Base-by-base conservation (phyloP, 2,113 vertebrate genomes). In the Bubalus kerabau region DNA sequence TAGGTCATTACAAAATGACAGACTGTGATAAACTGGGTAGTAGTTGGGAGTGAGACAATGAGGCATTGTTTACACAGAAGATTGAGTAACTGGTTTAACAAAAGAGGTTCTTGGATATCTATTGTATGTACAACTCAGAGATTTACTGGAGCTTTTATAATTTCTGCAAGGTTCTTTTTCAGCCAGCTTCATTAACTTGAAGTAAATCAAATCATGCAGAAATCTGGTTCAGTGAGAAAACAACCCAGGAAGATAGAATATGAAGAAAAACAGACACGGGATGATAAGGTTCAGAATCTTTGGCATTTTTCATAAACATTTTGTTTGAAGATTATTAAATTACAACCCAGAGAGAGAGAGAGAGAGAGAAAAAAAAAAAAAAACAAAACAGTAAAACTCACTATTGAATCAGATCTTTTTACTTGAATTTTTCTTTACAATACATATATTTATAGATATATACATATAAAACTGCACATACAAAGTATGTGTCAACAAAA, bases 151-250 rank as follows among this genome's bases (percentile, higher is more conserved):
- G 98, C 98, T 99, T 99, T 98, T 98, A 97, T 98, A 97, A 98
- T 98, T 98, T 99, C 98, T 98, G 98, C 98, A 98, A 98, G 97
- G 96, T 97, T 98, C 96, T 98, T 97, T 98, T 98, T 98, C 98
- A 99, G 98, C 98, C 97, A 98, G 98, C 98, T 98, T 99, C 98
- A 99, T 99, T 99, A 99, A 99, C 97, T 98, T 97, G 97, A 98
- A 98, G 98, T 98, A 99, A 99, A 99, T 99, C 98, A 99, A 98
- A 99, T 98, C 98, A 98, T 98, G 98, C 98, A 98, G 98, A 98
- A 98, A 99, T 98, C 97, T 98, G 98, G 97, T 98, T 98, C 96
- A 98, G 98, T 90, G 94, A 98, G 98, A 98, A 97, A 98, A 95
- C 98, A 98, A 98, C 97, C 94, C 97, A 97, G 98, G 92, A 98